Evolutionary conservation across 2,888 invertebrate species (phyloP).

Genomic region (Frankliniella intonsa): DNA sequence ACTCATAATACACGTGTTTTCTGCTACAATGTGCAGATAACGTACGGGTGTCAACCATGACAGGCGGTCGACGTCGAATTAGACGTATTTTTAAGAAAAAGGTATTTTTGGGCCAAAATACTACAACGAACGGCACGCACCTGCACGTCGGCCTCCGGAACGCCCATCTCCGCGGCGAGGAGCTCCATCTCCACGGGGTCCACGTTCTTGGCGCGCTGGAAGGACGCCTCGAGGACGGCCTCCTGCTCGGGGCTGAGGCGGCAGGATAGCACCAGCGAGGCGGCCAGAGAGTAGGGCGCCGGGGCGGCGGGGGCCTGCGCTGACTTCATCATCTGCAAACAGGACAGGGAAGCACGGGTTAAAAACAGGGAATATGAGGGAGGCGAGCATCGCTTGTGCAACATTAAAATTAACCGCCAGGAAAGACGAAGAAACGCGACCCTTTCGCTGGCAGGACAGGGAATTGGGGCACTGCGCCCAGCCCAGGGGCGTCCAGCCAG

Average conservation of each 20-base stretch:
- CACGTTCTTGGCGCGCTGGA: conserved; percentile 47
- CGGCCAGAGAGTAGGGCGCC: conserved; percentile 32
- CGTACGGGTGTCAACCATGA: no score
- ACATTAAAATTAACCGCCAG: no score
- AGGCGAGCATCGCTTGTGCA: no score
- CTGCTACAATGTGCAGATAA: no score
- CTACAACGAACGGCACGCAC: conserved; percentile 39
- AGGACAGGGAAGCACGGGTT: neutral
- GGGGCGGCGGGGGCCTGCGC: neutral
- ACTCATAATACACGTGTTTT: neutral
- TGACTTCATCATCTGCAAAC: conserved; percentile 32
- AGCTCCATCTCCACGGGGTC: conserved; percentile 47
- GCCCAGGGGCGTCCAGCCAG: no score
- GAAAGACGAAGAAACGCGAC: no score
- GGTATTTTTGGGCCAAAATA: no score
- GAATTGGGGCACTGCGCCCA: no score
- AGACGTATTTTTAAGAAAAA: no score
- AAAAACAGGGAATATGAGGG: no score
- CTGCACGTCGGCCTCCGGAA: conserved; percentile 46
- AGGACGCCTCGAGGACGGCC: conserved; percentile 46
- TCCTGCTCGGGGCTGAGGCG: conserved; percentile 43
- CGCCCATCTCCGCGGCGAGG: conserved; percentile 48
- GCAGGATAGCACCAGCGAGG: conserved; percentile 34
- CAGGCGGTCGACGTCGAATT: no score
- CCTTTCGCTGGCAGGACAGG: no score